Conservation (phyloP, 2,888 invertebrate species). For the Tridacna crocea region DNA sequence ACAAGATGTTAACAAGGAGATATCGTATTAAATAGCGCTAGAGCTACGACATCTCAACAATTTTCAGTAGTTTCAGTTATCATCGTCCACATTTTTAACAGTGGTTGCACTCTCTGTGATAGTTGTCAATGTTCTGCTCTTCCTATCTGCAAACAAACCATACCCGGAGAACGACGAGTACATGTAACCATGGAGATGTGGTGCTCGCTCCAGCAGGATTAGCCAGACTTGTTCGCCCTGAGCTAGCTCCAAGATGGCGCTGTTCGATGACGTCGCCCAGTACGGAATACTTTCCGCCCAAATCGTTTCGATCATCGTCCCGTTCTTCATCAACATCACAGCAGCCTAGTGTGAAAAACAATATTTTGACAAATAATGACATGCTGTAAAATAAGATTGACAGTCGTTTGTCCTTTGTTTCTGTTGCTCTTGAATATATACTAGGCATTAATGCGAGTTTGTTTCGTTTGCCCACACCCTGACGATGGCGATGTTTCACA, state of each 20-base stretch:
- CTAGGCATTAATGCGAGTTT: too few species aligned
- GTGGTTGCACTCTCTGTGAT: too few species aligned
- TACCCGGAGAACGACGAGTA: conserved; percentile 83
- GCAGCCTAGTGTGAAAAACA: conserved; percentile 77
- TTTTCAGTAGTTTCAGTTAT: too few species aligned
- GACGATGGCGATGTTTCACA: too few species aligned
- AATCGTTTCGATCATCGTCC: conserved; percentile 80
- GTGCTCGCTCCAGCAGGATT: conserved; percentile 76
- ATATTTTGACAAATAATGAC: background rate
- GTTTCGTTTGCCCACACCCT: too few species aligned
- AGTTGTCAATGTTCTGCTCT: background rate
- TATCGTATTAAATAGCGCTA: too few species aligned
- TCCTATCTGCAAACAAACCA: conserved; percentile 71
- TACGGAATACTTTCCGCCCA: conserved; percentile 83
- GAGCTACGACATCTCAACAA: too few species aligned
- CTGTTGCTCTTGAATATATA: too few species aligned
- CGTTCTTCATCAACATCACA: conserved; percentile 63
- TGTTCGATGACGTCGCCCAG: conserved; percentile 82
- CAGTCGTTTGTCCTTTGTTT: too few species aligned
- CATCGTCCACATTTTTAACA: too few species aligned
- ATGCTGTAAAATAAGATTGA: background rate
- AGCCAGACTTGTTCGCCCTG: conserved; percentile 80
- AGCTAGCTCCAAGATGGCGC: conserved; percentile 77
- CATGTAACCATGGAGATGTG: conserved; percentile 83
- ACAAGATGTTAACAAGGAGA: too few species aligned